Evolutionary conservation across 2,888 invertebrate species (phyloP).

Genomic region (Pimpla rufipes): DNA sequence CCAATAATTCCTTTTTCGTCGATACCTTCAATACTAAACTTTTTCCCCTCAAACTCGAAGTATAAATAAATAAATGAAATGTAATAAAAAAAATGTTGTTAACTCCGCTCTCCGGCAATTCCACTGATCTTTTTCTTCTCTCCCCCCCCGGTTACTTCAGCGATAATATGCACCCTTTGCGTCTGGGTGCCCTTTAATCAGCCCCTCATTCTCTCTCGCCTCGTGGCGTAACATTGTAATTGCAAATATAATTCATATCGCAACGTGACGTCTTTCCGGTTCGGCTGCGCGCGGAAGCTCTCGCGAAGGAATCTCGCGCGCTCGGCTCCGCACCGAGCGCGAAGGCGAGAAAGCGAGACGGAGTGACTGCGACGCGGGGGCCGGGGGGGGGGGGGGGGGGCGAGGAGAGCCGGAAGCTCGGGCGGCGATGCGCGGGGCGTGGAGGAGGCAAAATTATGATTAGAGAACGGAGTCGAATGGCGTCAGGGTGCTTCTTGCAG

Average conservation of each 20-base stretch:
- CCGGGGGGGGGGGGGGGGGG: not conserved
- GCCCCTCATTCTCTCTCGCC: slow-evolving; percentile 51
- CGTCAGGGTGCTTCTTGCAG: slow-evolving; percentile 78
- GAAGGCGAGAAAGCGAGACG: slow-evolving; percentile 10
- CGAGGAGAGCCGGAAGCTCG: slow-evolving; percentile 15
- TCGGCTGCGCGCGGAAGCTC: slow-evolving; percentile 34
- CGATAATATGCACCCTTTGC: slow-evolving; percentile 35
- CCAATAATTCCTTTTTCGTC: too few relatives aligned
- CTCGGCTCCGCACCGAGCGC: too few relatives aligned
- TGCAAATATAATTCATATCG: slow-evolving; percentile 73
- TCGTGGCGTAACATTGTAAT: slow-evolving; percentile 69
- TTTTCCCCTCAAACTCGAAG: too few relatives aligned
- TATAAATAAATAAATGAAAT: too few relatives aligned
- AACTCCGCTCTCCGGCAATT: not conserved
- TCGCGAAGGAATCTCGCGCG: not conserved
- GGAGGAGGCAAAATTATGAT: slow-evolving; percentile 65
- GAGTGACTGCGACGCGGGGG: not conserved
- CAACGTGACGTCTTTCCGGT: slow-evolving; percentile 65
- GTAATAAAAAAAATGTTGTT: too few relatives aligned
- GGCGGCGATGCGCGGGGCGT: not conserved
- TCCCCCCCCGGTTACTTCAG: too few relatives aligned
- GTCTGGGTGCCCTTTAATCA: slow-evolving; percentile 62
- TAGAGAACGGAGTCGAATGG: slow-evolving; percentile 73
- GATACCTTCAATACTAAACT: too few relatives aligned
- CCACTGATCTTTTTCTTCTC: not conserved